Evolutionary conservation across 2,797 vertebrate species (phyloP).

Genomic region (Trematomus bernacchii): DNA sequence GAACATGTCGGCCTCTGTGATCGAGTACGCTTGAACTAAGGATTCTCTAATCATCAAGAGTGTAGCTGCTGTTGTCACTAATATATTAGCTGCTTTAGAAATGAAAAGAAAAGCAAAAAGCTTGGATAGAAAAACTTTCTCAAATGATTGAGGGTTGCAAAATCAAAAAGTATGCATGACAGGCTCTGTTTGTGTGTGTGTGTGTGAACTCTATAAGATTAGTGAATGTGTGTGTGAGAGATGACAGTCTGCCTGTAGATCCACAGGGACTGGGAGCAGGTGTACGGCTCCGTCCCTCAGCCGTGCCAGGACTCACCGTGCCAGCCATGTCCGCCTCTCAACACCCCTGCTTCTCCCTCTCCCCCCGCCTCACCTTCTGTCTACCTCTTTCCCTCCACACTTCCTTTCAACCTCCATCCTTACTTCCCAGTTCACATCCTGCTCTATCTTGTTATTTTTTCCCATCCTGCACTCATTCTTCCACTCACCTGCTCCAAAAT

Average conservation of each 20-base stretch:
- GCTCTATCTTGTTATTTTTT: neutral
- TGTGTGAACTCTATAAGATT: slow-evolving; percentile 11
- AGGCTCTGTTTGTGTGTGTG: slow-evolving; percentile 7
- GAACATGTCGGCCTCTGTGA: slow-evolving; percentile 5
- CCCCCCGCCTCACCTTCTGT: slow-evolving; percentile 42
- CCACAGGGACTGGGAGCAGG: slow-evolving; percentile 72
- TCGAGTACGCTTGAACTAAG: slow-evolving; percentile 9
- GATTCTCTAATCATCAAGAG: slow-evolving; percentile 6
- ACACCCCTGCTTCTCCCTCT: slow-evolving; percentile 24
- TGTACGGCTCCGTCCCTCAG: slow-evolving; percentile 58
- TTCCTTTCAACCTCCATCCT: neutral
- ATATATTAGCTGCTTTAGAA: neutral
- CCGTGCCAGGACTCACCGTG: slow-evolving; percentile 62
- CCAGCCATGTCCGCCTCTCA: slow-evolving; percentile 56
- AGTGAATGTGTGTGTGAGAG: slow-evolving; percentile 26
- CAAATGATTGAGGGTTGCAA: neutral
- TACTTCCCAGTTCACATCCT: neutral
- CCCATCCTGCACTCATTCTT: neutral
- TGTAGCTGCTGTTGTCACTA: slow-evolving; percentile 3
- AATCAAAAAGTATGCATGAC: slow-evolving; percentile 15
- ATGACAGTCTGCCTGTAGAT: slow-evolving; percentile 58
- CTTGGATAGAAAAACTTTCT: neutral
- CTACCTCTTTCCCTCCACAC: slow-evolving; percentile 10
- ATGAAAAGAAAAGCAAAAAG: neutral
- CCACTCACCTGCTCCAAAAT: slow-evolving; percentile 16